Percentiles rank a stretch among this genome's conserved stretches.
phyloP scores from a whole-genome alignment of 1,140 invertebrate species.

The Nephila pilipes region DNA sequence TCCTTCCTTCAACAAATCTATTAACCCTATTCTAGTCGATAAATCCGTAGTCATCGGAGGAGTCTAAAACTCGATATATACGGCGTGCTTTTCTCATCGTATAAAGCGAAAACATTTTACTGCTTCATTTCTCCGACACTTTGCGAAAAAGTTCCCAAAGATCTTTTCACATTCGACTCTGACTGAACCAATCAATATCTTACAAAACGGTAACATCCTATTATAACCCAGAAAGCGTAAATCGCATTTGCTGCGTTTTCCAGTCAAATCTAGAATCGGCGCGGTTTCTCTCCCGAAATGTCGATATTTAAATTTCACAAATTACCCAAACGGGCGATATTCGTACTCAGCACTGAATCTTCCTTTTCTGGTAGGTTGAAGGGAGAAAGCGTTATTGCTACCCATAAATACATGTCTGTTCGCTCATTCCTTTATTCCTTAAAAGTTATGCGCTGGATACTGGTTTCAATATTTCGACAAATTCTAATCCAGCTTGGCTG shows the following conservation, averaged over 20 bases:
- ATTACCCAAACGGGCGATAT: constrained; percentile 36
- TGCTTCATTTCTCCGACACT: constrained; percentile 40
- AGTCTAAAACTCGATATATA: constrained; percentile 5
- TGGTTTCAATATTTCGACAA: constrained; percentile 70
- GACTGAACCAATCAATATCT: constrained; percentile 24
- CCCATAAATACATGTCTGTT: constrained; percentile 61
- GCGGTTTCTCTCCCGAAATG: constrained; percentile 24
- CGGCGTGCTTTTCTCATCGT: background rate
- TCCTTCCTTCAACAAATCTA: background rate
- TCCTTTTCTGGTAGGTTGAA: background rate
- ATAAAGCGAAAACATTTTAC: constrained; percentile 33
- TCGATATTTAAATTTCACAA: constrained; percentile 73
- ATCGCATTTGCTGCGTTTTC: background rate
- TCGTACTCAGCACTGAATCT: constrained; percentile 25
- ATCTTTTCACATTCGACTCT: background rate
- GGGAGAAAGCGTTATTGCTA: constrained; percentile 22
- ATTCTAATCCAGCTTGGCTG: constrained; percentile 46
- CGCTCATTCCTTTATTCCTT: background rate
- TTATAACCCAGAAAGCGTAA: constrained; percentile 35
- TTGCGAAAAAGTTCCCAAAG: background rate
- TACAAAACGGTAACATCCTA: constrained; percentile 42
- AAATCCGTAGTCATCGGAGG: background rate
- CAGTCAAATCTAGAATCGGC: background rate
- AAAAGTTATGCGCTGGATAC: background rate
- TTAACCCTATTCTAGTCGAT: background rate